A percentile compares a stretch with the other conserved stretches of the same genome.
Evolutionary conservation across 2,797 vertebrate species (phyloP).

Genomic region (Characodon lateralis): DNA sequence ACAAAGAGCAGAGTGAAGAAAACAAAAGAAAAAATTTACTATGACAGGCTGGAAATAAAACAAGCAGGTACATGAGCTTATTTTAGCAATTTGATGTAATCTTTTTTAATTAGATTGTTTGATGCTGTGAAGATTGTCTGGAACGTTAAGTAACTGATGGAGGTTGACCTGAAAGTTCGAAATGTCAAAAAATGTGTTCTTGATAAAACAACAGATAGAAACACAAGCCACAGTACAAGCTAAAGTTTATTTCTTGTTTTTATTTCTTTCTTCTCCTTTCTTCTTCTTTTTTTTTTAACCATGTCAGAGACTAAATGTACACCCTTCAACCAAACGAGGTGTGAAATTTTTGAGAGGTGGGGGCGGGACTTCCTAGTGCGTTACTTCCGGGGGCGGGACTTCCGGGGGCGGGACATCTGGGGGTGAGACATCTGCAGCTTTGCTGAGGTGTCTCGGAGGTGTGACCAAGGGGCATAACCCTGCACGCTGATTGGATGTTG

Average conservation of each 20-base stretch:
- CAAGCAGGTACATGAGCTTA: not conserved
- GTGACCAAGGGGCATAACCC: too few species aligned
- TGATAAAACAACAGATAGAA: not conserved
- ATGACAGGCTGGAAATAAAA: not conserved
- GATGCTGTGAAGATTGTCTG: not conserved
- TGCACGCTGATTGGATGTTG: too few species aligned
- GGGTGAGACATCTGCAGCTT: too few species aligned
- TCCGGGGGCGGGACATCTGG: too few species aligned
- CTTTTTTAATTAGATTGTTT: not conserved
- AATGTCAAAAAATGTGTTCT: not conserved
- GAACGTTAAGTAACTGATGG: conserved; percentile 2
- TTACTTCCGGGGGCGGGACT: too few species aligned
- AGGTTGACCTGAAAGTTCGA: conserved; percentile 14
- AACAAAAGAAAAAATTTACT: conserved; percentile 53
- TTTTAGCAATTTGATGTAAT: conserved; percentile 13
- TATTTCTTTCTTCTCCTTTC: too few species aligned
- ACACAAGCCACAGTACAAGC: not conserved
- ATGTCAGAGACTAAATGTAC: too few species aligned
- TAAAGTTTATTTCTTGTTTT: not conserved
- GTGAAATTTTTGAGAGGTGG: too few species aligned
- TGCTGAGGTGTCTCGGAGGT: too few species aligned
- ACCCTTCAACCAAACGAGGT: too few species aligned
- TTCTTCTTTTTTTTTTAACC: too few species aligned
- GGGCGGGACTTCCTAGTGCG: too few species aligned
- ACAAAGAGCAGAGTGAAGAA: conserved; percentile 37